A percentile compares a stretch with the other conserved stretches of the same genome.
phyloP scores from a whole-genome alignment of 2,797 vertebrate species.

The Cichlasoma orientale region DNA sequence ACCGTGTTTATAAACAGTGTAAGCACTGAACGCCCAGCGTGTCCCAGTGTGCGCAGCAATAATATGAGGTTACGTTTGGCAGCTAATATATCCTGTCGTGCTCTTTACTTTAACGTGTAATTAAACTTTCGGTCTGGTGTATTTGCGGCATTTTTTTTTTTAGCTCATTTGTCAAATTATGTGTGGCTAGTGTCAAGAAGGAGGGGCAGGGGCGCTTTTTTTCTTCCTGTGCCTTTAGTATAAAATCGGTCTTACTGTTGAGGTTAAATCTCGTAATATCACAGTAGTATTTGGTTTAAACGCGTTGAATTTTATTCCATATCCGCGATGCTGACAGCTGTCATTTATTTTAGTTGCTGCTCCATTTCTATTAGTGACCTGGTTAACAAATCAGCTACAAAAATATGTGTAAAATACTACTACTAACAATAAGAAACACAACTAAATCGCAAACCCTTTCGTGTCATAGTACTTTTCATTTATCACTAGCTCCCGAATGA shows the following conservation, averaged over 20 bases:
- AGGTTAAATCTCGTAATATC: not conserved
- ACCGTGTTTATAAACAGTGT: slow-evolving; percentile 77
- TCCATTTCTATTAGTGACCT: not conserved
- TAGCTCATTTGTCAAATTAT: slow-evolving; percentile 9
- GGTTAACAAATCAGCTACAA: not conserved
- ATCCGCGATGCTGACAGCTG: not conserved
- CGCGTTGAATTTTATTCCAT: not conserved
- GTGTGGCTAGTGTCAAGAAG: not conserved
- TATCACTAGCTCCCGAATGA: not conserved
- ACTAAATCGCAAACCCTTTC: not conserved
- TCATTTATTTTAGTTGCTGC: not conserved
- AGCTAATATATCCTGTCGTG: too few species aligned
- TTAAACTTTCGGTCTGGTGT: slow-evolving; percentile 2
- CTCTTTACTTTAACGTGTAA: not conserved
- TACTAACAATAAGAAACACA: not conserved
- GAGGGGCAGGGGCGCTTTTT: slow-evolving; percentile 34
- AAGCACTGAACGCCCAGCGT: slow-evolving; percentile 62
- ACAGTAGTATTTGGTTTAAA: not conserved
- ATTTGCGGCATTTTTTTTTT: not conserved
- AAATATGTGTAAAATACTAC: not conserved
- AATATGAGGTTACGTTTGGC: not conserved
- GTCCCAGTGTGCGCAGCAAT: not conserved
- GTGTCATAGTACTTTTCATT: not conserved
- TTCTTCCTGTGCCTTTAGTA: not conserved
- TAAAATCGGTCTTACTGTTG: not conserved